A percentile compares a stretch with the other conserved stretches of the same genome.
These are phyloP conservation scores for mouse (Mus musculus) DNA, from an alignment of 2,113 vertebrate species.

Conservation along the genomic window DNA sequence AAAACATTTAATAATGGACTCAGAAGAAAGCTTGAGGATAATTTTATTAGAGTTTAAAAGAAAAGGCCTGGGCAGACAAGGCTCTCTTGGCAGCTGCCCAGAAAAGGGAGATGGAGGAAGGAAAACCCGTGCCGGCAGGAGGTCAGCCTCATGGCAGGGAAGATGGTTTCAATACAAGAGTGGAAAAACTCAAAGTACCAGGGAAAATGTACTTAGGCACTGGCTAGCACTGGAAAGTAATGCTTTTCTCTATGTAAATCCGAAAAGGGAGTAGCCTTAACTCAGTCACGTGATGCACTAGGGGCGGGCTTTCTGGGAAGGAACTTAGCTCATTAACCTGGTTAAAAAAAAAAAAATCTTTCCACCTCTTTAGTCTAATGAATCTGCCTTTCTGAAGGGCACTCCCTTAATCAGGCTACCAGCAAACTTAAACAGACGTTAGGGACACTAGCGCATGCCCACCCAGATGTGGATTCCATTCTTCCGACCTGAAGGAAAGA, in stretches of 20 bases:
- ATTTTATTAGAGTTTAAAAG: background rate
- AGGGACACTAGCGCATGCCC: too few relatives aligned
- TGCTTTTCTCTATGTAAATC: background rate
- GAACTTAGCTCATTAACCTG: background rate
- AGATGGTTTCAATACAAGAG: background rate
- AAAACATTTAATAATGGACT: background rate
- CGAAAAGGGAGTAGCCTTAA: background rate
- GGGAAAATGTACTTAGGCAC: background rate
- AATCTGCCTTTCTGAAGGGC: background rate
- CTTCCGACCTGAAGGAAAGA: background rate
- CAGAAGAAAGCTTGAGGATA: background rate
- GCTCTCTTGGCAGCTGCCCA: background rate
- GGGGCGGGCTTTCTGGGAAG: background rate
- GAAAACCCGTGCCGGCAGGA: background rate
- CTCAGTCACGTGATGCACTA: too few relatives aligned
- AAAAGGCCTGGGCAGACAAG: too few relatives aligned
- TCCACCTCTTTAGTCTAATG: background rate
- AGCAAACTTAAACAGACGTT: background rate
- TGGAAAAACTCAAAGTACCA: background rate
- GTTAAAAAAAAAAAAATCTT: too few relatives aligned
- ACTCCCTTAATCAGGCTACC: background rate
- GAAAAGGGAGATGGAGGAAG: background rate
- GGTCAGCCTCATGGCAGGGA: background rate
- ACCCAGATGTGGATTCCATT: background rate
- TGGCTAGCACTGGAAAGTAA: background rate